Percentiles rank a stretch among this genome's conserved stretches.
These are phyloP conservation scores for Prinia subflava DNA, from an alignment of 2,113 vertebrate genomes.

Conservation along the genomic window DNA sequence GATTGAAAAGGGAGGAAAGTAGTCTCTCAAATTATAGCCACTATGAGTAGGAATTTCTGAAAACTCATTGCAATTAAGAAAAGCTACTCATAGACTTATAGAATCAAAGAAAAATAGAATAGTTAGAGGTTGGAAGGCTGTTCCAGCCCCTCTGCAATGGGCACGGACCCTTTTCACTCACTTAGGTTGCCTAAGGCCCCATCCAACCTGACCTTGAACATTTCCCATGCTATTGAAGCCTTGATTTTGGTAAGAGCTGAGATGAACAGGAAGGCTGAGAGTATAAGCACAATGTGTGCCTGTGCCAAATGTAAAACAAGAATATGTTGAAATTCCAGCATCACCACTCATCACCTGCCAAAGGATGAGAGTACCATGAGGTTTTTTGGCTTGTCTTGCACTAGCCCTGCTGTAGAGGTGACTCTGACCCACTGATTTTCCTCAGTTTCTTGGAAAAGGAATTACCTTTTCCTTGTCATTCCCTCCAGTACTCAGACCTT, in stretches of 20 bases:
- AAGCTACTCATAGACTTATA: not conserved
- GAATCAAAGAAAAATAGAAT: not conserved
- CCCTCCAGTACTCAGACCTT: not conserved
- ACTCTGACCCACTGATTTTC: not conserved
- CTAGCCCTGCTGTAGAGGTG: not conserved
- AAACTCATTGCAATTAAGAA: not conserved
- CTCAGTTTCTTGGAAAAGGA: not conserved
- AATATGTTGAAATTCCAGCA: not conserved
- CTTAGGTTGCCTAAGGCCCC: accelerated
- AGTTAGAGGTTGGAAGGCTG: not conserved
- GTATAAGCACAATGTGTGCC: accelerated
- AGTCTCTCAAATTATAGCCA: not conserved
- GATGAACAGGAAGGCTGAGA: not conserved
- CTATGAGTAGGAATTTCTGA: not conserved
- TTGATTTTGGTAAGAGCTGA: not conserved
- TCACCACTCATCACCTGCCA: not conserved
- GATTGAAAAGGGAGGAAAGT: accelerated
- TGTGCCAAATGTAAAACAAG: not conserved
- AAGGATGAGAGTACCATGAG: not conserved
- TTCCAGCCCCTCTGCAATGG: not conserved
- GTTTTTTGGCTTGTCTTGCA: not conserved
- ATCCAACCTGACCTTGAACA: not conserved
- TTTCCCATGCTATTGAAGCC: not conserved
- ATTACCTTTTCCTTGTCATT: not conserved
- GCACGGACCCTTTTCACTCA: not conserved